Base-by-base conservation (phyloP, 1,140 invertebrate genomes). In the Tribolium castaneum region DNA sequence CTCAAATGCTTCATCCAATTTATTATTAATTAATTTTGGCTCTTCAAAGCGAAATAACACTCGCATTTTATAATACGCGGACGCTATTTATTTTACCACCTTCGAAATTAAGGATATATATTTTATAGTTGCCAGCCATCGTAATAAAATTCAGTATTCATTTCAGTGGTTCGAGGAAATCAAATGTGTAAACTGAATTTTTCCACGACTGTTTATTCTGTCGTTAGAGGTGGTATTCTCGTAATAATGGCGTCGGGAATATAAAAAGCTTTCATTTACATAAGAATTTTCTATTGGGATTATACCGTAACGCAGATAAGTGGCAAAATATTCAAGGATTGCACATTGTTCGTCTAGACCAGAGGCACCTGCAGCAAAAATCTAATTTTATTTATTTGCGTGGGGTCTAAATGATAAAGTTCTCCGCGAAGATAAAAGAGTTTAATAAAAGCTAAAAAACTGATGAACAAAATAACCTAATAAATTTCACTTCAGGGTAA, bases 401-500 rank as follows among this genome's bases (percentile, higher is more conserved):
- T 30, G 25, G 4, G 25, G 25, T 30, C 25, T 30, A 30, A 59
- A 25, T 59, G 54, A 59, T 59, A 59, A 30, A 59, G 54, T 59
- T 59, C 54, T 59, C 10, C 7, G 7, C 9, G 25, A 19, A 59
- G 19, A 59, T 59, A 66, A 66, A 59, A 39, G 59, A 34, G 59
- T 66, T 66, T 66, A 66, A 66, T 66, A 66, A 66, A 66, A 66
- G 30, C 59, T 25, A 73, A 73, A 73, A 73, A 73, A 73, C 71
- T 73, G 71, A 73, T 73, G 71, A 73, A 73, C 71, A 77, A 80
- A 72, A 80, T 80, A 75, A 81, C 76, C 79, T 82, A 81, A 82
- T 82, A 82, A 82, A 82, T 82, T 82, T 80, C 76, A 70, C 76
- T 70, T 71, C 75, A 73, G 34, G 66, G 77, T 79, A 83, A 83